A percentile compares a stretch with the other conserved stretches of the same genome.
Conservation (phyloP, 2,797 vertebrate species). For the Crenichthys baileyi region DNA sequence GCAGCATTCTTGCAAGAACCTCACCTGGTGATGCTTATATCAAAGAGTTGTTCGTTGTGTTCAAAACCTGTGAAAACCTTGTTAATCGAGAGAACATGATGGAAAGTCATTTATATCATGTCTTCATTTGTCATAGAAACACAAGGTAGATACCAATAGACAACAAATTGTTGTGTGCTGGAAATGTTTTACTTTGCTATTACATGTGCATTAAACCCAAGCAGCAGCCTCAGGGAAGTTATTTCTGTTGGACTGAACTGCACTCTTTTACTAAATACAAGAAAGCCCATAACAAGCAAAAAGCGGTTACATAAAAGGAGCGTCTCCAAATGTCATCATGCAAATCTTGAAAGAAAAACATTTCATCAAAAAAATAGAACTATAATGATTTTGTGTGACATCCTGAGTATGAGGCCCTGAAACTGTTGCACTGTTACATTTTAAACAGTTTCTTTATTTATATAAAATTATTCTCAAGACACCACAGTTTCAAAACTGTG, state of each 20-base stretch:
- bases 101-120: neutral
- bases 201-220: neutral
- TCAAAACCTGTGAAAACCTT: neutral
- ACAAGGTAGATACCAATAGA: neutral
- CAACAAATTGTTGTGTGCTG: neutral
- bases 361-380: neutral
- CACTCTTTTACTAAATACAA: conserved; percentile 4
- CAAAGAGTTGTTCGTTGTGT: neutral
- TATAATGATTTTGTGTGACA: neutral
- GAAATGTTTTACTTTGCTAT: neutral
- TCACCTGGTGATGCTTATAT: neutral
- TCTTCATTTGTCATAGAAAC: neutral
- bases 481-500: neutral
- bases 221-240: neutral
- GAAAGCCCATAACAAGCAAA: neutral
- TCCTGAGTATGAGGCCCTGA: neutral
- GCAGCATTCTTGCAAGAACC: neutral
- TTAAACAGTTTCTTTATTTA: neutral
- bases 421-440: neutral
- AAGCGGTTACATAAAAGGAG: neutral
- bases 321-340: conserved; percentile 1
- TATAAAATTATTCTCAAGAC: neutral
- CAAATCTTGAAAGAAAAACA: neutral
- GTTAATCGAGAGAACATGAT: neutral
- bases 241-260: conserved; percentile 11